phyloP scores from a whole-genome alignment of 2,888 invertebrate genomes.

The Athetis lepigone region DNA sequence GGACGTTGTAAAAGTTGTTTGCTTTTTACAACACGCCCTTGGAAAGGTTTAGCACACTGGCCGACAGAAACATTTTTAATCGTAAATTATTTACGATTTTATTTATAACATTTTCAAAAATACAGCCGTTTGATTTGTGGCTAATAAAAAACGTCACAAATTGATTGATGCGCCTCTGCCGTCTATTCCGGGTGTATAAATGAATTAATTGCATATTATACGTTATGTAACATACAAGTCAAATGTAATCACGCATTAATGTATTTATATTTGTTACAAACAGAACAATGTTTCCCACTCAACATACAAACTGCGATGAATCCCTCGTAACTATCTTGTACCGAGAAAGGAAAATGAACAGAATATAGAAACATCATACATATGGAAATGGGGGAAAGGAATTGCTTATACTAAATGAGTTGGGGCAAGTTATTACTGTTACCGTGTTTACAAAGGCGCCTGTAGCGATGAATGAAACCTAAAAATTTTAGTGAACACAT shows the following conservation, averaged over 20 bases:
- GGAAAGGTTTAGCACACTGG: slow-evolving; percentile 76
- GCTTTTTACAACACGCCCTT: slow-evolving; percentile 81
- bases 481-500: slow-evolving; percentile 44
- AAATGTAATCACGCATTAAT: slow-evolving; percentile 33
- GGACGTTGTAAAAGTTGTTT: slow-evolving; percentile 82
- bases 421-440: slow-evolving; percentile 42
- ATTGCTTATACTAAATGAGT: slow-evolving; percentile 51
- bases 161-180: slow-evolving; percentile 72
- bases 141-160: slow-evolving; percentile 73
- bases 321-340: slow-evolving; percentile 42
- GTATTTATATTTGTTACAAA: slow-evolving; percentile 12
- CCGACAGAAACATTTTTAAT: slow-evolving; percentile 70
- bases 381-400: slow-evolving; percentile 42
- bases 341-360: slow-evolving; percentile 45
- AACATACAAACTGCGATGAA: slow-evolving; percentile 38
- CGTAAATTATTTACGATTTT: slow-evolving; percentile 76
- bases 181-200: slow-evolving; percentile 56
- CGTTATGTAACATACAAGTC: slow-evolving; percentile 31
- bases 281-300: slow-evolving; percentile 21
- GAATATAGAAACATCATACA: slow-evolving; percentile 59
- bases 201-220: slow-evolving; percentile 40
- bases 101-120: slow-evolving; percentile 74
- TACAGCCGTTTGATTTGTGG: slow-evolving; percentile 76
- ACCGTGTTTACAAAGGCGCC: slow-evolving; percentile 30
- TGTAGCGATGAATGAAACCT: slow-evolving; percentile 50